Conservation (phyloP, 2,797 vertebrate species). For the Periophthalmus magnuspinnatus region DNA sequence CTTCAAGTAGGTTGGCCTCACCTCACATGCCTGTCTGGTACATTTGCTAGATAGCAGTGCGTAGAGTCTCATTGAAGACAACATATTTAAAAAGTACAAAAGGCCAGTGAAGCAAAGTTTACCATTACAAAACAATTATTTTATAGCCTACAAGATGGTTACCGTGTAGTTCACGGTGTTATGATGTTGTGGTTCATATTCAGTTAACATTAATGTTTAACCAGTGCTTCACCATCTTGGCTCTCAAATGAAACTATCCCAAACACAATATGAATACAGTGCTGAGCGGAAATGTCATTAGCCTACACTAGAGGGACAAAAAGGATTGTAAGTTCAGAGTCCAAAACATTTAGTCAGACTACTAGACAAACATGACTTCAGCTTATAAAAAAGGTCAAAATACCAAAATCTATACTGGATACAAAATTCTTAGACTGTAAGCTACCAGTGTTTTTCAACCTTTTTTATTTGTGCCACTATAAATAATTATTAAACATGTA, state of each 20-base stretch:
- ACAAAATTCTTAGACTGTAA: not conserved
- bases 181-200: slow-evolving; percentile 5
- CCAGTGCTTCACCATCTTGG: slow-evolving; percentile 7
- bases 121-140: not conserved
- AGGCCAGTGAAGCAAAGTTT: not conserved
- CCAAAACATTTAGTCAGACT: not conserved
- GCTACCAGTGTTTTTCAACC: not conserved
- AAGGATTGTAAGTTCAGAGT: not conserved
- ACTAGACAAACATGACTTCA: not conserved
- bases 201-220: slow-evolving; percentile 48
- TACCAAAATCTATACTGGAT: not conserved
- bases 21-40: slow-evolving; percentile 28
- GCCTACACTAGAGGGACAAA: not conserved
- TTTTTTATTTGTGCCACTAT: not conserved
- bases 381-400: not conserved
- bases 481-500: not conserved
- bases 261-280: not conserved
- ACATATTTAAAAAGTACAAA: not conserved
- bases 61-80: not conserved
- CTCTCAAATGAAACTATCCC: slow-evolving; percentile 31
- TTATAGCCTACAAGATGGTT: not conserved
- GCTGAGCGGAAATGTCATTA: not conserved
- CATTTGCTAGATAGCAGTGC: slow-evolving; percentile 4
- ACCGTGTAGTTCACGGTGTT: not conserved
- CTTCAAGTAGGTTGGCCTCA: slow-evolving; percentile 49